Evolutionary conservation across 2,797 vertebrate species (phyloP), one percentile per base, ranked within the genome.

Genomic region (Pelodytes ibericus): DNA sequence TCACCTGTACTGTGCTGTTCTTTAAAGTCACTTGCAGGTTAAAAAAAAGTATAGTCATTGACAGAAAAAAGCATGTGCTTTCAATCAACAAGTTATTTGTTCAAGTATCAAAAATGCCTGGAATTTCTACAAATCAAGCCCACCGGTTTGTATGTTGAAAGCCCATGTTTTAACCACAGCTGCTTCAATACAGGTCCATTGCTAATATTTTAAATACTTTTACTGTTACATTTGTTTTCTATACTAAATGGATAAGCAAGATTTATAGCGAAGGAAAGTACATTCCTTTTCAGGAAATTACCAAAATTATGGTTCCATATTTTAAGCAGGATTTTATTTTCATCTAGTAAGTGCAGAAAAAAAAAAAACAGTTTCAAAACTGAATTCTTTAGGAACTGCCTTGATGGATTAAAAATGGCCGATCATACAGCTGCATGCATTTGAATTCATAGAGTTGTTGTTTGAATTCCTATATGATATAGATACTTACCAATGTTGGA

Each of bases 221-320:
- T 57, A n/a, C 22, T 33, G 39, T 39, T 20, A 44, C 6, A 59
- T 59, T 29, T 71, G 15, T 44, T 60, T 59, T 59, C 10, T 24
- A 24, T 27, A 24, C 22, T 59, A 59, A 41, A 58, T 71, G 56
- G 36, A 41, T 71, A 41, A 44, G 20, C 15, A 59, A 47, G 56
- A 71, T 11, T 26, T 29, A 15, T 56, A n/a, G 26, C 56, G 8
- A 70, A 41, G 0, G 16, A 30, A 41, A 39, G 22, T 70, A 36
- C 18, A 13, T 20, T 69, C 29, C 57, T 56, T 22, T 39, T 39
- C 1, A 44, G 18, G 41, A 44, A 44, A 13, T 36, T 5, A 36
- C 11, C 33, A 44, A 16, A 13, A 44, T 44, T 44, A 44, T 44
- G 41, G 15, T 44, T 44, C 3, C 13, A 44, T 44, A 44, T 13